Conservation (phyloP, 2,113 vertebrate genomes). For the Ictidomys tridecemlineatus region DNA sequence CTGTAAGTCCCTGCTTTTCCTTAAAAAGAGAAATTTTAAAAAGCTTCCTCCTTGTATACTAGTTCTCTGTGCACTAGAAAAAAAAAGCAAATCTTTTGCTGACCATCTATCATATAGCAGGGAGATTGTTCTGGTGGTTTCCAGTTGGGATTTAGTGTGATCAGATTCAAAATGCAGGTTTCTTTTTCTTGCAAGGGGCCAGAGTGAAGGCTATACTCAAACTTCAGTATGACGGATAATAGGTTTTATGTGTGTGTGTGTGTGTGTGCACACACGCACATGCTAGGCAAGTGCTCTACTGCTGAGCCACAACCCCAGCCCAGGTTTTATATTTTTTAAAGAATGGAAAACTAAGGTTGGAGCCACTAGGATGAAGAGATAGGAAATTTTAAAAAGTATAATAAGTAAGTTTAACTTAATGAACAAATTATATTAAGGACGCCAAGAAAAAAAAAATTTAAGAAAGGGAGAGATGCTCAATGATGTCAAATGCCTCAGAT, state of each 20-base stretch:
- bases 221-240: background rate
- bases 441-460: background rate
- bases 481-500: background rate
- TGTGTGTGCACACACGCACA: too few relatives aligned
- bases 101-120: background rate
- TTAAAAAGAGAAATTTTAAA: background rate
- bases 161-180: background rate
- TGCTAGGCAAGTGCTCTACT: too few relatives aligned
- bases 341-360: background rate
- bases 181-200: background rate
- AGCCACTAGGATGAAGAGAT: background rate
- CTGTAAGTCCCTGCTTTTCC: background rate
- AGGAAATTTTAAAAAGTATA: background rate
- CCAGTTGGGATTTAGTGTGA: background rate
- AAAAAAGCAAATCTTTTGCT: background rate
- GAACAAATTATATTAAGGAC: background rate
- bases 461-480: background rate
- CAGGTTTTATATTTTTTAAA: slow-evolving; percentile 1
- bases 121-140: background rate
- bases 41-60: background rate
- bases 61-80: background rate
- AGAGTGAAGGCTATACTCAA: background rate
- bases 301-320: too few relatives aligned
- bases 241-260: background rate
- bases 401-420: background rate